Evolutionary conservation across 2,888 invertebrate genomes (phyloP), one percentile per base, ranked within the genome.

Genomic region (Hydrotaea cyrtoneurina): DNA sequence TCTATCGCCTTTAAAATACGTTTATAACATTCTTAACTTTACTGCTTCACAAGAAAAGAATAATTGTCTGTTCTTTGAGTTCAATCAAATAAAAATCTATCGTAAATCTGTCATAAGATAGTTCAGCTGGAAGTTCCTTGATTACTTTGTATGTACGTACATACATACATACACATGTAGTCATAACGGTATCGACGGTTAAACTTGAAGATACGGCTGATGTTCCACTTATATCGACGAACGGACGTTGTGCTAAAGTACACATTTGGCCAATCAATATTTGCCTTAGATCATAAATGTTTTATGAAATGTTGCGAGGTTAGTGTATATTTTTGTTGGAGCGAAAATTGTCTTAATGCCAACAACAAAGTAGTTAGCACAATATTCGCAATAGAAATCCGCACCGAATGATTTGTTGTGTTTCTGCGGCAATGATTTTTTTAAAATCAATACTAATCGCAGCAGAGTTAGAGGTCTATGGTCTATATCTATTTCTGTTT

Each of bases 271-370:
- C 23, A 73, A 73, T 66, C 43, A 57, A 73, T 73, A 59, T 73
- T 73, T 43, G 73, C 57, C 59, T n/a, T 15, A 23, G 74, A 74
- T 74, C 43, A 59, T 74, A 74, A 74, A 74, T 74, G 46, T 46
- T 69, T 69, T 23, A 74, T 74, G 59, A 59, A 74, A 36, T 46
- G 46, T 74, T 74, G 46, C 74, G 59, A 74, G 74, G 74, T 74
- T 46, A 59, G 21, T 66, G 19, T 46, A 21, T 69, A 23, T 15
- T 7, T 39, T 15, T 43, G 21, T 31, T 31, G 2, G 23, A 46
- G 43, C 46, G 43, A 46, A 74, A 57, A 69, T 46, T 43, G 69
- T 69, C 69, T 59, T 69, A 69, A 69, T 46, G 69, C 13, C 2
- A 13, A 2, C 15, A n/a, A 50, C 4, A 50, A 50, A n/a, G 2